A percentile compares a stretch with the other conserved stretches of the same genome.
Conservation (phyloP, 2,797 vertebrate genomes). For the Rhabdomys pumilio region DNA sequence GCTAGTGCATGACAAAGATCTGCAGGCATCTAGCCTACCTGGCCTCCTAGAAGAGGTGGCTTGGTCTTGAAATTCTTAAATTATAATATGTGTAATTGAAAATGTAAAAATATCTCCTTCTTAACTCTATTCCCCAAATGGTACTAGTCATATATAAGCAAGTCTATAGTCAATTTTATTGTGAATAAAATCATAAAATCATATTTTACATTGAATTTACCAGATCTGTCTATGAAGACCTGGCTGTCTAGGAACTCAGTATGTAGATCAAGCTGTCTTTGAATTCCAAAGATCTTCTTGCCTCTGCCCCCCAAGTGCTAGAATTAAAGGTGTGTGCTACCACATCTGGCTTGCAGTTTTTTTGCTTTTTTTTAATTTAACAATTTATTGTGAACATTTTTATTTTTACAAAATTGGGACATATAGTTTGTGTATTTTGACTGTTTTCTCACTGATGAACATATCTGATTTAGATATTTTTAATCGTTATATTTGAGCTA, state of each 20-base stretch:
- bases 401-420: constrained; percentile 33
- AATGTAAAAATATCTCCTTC: background rate
- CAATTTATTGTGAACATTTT: constrained; percentile 9
- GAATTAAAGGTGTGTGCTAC: background rate
- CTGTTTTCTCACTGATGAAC: constrained; percentile 7
- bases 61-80: background rate
- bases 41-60: background rate
- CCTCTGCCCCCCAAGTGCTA: background rate
- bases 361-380: background rate
- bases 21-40: background rate
- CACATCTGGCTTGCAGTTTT: background rate
- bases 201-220: background rate
- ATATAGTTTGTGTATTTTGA: constrained; percentile 40
- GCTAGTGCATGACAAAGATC: background rate
- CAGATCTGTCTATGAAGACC: background rate
- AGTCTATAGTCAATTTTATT: constrained; percentile 1
- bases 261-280: background rate
- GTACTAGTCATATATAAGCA: constrained; percentile 8
- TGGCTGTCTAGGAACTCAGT: background rate
- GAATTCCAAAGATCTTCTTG: background rate
- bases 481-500: constrained; percentile 20
- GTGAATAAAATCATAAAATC: background rate
- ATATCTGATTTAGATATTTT: constrained; percentile 44
- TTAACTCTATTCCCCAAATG: background rate
- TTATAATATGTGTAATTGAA: constrained; percentile 31